phyloP scores from a whole-genome alignment of 1,140 invertebrate species.

The Armadillidium nasatum region DNA sequence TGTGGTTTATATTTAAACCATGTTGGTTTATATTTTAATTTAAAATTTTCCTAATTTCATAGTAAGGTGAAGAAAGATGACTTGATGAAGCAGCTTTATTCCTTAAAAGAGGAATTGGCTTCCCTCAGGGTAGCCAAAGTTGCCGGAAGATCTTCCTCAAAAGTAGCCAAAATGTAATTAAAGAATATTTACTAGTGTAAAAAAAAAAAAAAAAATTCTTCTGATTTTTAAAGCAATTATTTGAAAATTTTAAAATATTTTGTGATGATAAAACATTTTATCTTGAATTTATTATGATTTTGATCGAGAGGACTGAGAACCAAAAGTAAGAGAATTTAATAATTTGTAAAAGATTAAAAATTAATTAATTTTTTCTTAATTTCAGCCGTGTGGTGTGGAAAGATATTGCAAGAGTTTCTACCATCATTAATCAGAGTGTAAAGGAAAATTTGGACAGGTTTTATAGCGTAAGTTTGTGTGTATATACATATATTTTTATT shows the following conservation, averaged over 20 bases:
- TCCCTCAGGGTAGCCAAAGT: conserved; percentile 91
- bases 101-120: conserved; percentile 90
- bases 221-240: conserved; percentile 12
- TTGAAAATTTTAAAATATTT: conserved; percentile 1
- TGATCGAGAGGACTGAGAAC: not conserved
- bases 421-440: conserved; percentile 97
- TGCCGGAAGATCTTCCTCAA: conserved; percentile 93
- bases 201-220: not conserved
- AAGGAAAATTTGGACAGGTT: conserved; percentile 94
- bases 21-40: no score
- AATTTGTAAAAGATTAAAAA: not conserved
- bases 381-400: conserved; percentile 80
- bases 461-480: conserved; percentile 63
- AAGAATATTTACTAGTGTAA: no score
- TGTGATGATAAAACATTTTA: not conserved
- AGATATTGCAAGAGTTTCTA: conserved; percentile 95
- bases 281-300: conserved; percentile 5
- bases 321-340: no score
- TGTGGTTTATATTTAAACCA: no score
- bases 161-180: conserved; percentile 81
- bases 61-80: conserved; percentile 83
- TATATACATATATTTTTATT: not conserved
- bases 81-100: conserved; percentile 87
- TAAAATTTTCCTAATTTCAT: conserved; percentile 14
- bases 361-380: not conserved